These are phyloP conservation scores for Cosmorhoe ocellata DNA, from an alignment of 2,888 invertebrate species.

Conservation along the genomic window DNA sequence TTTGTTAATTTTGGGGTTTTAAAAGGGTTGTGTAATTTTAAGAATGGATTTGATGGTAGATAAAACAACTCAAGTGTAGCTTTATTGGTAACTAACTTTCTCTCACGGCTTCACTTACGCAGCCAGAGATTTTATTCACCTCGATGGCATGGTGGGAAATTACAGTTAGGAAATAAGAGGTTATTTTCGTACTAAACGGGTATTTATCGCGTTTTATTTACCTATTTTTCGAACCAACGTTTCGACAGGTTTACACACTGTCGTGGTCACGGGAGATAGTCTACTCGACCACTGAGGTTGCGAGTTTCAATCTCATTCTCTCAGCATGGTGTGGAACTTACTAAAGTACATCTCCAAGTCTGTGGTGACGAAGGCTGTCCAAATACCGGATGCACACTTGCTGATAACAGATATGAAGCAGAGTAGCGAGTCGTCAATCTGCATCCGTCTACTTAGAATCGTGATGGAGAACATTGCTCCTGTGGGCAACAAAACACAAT, in stretches of 20 bases:
- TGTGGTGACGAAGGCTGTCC: slow-evolving; percentile 69
- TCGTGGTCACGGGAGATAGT: too few relatives aligned
- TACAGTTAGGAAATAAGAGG: too few relatives aligned
- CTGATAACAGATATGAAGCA: slow-evolving; percentile 69
- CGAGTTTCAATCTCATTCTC: too few relatives aligned
- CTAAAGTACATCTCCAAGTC: slow-evolving; percentile 73
- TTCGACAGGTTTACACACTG: too few relatives aligned
- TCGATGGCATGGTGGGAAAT: too few relatives aligned
- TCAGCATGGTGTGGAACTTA: slow-evolving; percentile 43
- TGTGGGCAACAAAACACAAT: slow-evolving; percentile 31
- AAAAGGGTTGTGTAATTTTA: slow-evolving; percentile 4
- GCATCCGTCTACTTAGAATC: slow-evolving; percentile 62
- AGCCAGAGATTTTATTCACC: too few relatives aligned
- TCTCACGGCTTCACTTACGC: too few relatives aligned
- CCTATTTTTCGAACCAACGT: too few relatives aligned
- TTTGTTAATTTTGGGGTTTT: slow-evolving; percentile 9
- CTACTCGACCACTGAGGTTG: too few relatives aligned
- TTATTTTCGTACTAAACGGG: too few relatives aligned
- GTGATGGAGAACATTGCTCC: slow-evolving; percentile 75
- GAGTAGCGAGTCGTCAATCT: slow-evolving; percentile 66
- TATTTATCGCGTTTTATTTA: too few relatives aligned
- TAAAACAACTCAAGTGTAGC: neutral
- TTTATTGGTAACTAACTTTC: neutral
- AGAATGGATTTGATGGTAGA: slow-evolving; percentile 3
- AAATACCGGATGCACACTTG: slow-evolving; percentile 68